phyloP scores from a whole-genome alignment of 1,140 invertebrate genomes.

The Tyrophagus putrescentiae region DNA sequence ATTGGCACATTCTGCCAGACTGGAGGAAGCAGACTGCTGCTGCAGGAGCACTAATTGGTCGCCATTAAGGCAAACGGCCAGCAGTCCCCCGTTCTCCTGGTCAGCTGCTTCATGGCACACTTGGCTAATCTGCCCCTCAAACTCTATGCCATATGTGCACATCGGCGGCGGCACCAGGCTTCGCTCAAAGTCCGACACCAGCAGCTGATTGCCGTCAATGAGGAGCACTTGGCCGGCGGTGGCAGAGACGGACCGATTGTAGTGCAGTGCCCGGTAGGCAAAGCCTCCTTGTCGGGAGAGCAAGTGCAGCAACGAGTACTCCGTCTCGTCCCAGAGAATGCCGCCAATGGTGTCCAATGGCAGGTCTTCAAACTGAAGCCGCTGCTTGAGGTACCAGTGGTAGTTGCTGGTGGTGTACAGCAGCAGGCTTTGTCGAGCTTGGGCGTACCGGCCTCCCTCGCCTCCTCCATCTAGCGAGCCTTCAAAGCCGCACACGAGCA shows the following conservation, averaged over 20 bases:
- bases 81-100: too few species aligned
- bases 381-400: conserved; percentile 78
- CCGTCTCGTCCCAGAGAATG: conserved; percentile 44
- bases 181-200: conserved; percentile 54
- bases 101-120: conserved; percentile 31
- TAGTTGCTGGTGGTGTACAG: conserved; percentile 70
- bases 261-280: conserved; percentile 43
- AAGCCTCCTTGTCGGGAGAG: conserved; percentile 41
- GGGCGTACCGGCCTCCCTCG: not conserved
- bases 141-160: conserved; percentile 45
- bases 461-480: too few species aligned
- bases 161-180: conserved; percentile 67
- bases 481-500: conserved; percentile 43
- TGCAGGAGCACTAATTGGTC: not conserved
- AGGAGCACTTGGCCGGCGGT: conserved; percentile 49
- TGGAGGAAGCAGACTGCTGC: too few species aligned
- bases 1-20: not conserved
- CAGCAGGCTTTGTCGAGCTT: conserved; percentile 39
- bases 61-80: not conserved
- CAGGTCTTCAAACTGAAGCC: conserved; percentile 37
- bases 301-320: conserved; percentile 45
- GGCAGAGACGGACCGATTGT: conserved; percentile 43
- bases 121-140: conserved; percentile 42
- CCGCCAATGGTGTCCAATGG: conserved; percentile 21
- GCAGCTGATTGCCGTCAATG: conserved; percentile 54